These are phyloP conservation scores for Apomyelois bistriatella DNA, from an alignment of 2,888 invertebrate genomes.

Conservation along the genomic window DNA sequence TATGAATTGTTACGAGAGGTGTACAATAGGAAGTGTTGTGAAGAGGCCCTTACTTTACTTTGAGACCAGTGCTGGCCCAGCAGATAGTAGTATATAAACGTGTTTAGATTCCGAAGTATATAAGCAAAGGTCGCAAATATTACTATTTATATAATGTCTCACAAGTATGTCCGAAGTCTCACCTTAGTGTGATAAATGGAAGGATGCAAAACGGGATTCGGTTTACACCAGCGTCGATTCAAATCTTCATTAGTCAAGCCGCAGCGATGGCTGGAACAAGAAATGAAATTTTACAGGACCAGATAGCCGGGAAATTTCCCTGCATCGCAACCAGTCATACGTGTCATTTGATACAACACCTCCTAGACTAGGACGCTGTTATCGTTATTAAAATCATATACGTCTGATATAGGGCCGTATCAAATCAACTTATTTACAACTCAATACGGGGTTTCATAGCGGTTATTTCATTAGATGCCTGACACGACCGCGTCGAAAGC, in stretches of 20 bases:
- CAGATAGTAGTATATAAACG: too few species aligned
- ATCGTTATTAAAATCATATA: constrained; percentile 29
- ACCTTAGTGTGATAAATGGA: constrained; percentile 91
- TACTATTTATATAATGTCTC: too few species aligned
- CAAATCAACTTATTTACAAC: constrained; percentile 43
- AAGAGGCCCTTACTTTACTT: too few species aligned
- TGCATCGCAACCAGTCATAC: constrained; percentile 30
- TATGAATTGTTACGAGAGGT: too few species aligned
- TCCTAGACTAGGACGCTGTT: constrained; percentile 30
- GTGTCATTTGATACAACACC: constrained; percentile 47
- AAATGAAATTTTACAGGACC: constrained; percentile 51
- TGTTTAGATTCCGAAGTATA: too few species aligned
- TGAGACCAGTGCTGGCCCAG: too few species aligned
- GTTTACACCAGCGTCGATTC: constrained; percentile 91
- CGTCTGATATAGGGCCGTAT: constrained; percentile 23
- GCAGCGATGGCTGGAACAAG: constrained; percentile 86
- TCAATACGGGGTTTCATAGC: constrained; percentile 39
- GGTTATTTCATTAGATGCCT: constrained; percentile 46
- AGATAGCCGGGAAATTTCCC: constrained; percentile 51
- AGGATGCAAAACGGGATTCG: constrained; percentile 87
- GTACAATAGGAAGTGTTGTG: too few species aligned
- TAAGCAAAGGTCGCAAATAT: too few species aligned
- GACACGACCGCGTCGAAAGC: constrained; percentile 39
- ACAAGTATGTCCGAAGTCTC: constrained; percentile 19
- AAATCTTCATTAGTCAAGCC: constrained; percentile 91